Base-by-base conservation (phyloP, 2,113 vertebrate species). In the Epinephelus fuscoguttatus region DNA sequence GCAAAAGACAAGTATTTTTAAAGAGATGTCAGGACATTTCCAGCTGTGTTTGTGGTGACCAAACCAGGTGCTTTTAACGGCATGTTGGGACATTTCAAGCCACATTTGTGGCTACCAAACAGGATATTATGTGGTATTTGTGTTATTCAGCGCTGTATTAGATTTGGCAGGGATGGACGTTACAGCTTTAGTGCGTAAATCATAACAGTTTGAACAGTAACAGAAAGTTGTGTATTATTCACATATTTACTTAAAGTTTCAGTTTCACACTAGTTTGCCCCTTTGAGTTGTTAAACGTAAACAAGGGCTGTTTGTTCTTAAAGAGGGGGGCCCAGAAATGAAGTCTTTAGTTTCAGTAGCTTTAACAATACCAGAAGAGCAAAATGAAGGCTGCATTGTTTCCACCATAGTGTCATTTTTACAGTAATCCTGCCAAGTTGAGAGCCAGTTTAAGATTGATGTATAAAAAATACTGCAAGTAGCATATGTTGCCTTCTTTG, bases 241-340 rank as follows among this genome's bases (percentile, higher is more conserved):
- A 1, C 18, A 56, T 27, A 62, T 56, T 57, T 67, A 9, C 33
- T 53, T 75, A 14, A 55, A 6, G 5, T 81, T 52, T 75, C 19
- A 71, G 60, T 66, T 71, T 71, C 59, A 85, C 66, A 71, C 25
- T 19, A 45, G 23, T 17, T 71, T 61, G 15, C 33, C 33, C 21
- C 18, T 47, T 13, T 78, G 15, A 5, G 50, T 40, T 15, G 23
- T 49, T 37, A 45, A 55, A 8, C 19, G 30, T 68, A 53, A 33
- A 37, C 2, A 53, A 21, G 10, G 10, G 49, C 18, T 49, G 18
- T 30, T 57, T 72, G 25, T 33, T 49, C 25, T 49, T 33, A 59
- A 62, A 62, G 42, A 64, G 1, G 57, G 19, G 10, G 23, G 33
- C 61, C n/a, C 25, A 55, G 11, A 61, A 53, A n/a, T 45, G 21